Evolutionary conservation across 2,888 invertebrate genomes (phyloP).

Genomic region (Nasonia oneida): DNA sequence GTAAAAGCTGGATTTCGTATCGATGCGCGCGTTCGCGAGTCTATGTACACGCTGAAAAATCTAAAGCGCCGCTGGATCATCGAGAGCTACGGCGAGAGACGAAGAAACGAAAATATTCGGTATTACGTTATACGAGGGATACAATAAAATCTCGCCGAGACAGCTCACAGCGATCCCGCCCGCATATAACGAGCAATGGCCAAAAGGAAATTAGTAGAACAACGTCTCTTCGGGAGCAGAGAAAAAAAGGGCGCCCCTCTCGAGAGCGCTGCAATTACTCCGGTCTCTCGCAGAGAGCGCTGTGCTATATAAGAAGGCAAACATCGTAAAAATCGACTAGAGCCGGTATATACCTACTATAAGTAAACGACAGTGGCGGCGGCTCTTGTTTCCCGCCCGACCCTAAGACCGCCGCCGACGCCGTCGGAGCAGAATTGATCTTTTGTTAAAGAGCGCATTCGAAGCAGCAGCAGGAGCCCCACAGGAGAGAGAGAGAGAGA

Average conservation of each 20-base stretch:
- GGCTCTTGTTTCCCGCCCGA: background rate
- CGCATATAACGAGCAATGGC: background rate
- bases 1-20: background rate
- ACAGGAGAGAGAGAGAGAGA: constrained; percentile 28
- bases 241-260: background rate
- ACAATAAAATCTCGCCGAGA: background rate
- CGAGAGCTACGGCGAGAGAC: too few species aligned
- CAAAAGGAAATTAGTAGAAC: background rate
- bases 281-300: too few species aligned
- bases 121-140: background rate
- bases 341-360: background rate
- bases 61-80: background rate
- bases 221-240: background rate
- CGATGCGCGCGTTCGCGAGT: background rate
- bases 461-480: background rate
- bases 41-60: background rate
- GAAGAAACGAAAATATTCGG: too few species aligned
- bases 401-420: background rate
- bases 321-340: constrained; percentile 50
- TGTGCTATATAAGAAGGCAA: constrained; percentile 23
- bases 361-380: background rate
- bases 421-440: constrained; percentile 51
- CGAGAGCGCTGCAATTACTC: background rate
- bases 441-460: constrained; percentile 53
- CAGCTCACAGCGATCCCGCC: background rate